These are phyloP conservation scores for Drosophila varians DNA, from an alignment of 1,140 invertebrate species.

Conservation along the genomic window DNA sequence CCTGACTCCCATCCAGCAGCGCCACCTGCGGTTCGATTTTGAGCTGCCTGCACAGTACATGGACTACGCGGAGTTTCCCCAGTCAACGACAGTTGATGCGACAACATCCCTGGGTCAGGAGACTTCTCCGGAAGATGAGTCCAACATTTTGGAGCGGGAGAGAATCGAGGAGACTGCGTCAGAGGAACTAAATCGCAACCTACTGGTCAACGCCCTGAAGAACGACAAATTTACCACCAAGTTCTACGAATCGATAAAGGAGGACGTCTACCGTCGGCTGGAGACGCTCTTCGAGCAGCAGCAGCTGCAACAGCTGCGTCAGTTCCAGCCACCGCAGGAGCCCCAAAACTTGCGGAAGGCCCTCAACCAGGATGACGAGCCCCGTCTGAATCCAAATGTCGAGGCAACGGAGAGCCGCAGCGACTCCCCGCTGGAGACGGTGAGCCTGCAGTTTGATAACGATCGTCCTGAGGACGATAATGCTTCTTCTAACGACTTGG, in stretches of 20 bases:
- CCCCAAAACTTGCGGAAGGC: conserved; percentile 74
- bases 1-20: conserved; percentile 74
- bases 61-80: conserved; percentile 47
- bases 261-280: conserved; percentile 89
- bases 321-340: conserved; percentile 64
- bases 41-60: conserved; percentile 61
- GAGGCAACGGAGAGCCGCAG: conserved; percentile 66
- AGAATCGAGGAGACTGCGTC: conserved; percentile 74
- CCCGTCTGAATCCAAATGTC: conserved; percentile 7
- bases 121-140: conserved; percentile 36
- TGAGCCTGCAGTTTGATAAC: conserved; percentile 33
- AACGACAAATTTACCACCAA: conserved; percentile 85
- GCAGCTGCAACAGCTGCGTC: conserved; percentile 86
- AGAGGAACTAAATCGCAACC: conserved; percentile 78
- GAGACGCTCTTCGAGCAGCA: conserved; percentile 88
- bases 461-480: conserved; percentile 69
- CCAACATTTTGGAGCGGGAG: conserved; percentile 65
- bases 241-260: conserved; percentile 87
- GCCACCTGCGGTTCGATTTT: conserved; percentile 73
- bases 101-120: conserved; percentile 49
- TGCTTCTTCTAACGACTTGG: conserved; percentile 4
- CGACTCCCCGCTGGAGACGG: conserved; percentile 42
- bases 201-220: conserved; percentile 78
- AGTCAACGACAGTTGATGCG: conserved; percentile 8
- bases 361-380: conserved; percentile 46